These are phyloP conservation scores for Hypsibius dujardini DNA, from an alignment of 1,140 invertebrate genomes.

Conservation along the genomic window DNA sequence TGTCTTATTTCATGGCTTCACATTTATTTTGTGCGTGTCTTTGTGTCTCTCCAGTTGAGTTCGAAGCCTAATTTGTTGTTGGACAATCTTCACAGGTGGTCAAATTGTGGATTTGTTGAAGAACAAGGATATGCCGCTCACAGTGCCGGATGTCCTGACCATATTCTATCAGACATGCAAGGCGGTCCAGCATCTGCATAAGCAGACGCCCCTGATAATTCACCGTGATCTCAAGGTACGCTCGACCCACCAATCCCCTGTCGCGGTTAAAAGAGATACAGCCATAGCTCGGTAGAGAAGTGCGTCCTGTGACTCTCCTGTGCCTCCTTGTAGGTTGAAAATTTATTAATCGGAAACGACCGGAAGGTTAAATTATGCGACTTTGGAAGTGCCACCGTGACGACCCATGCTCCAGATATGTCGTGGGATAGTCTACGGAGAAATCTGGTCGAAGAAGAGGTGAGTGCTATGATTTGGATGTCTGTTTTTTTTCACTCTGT, in stretches of 20 bases:
- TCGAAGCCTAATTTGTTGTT: too few relatives aligned
- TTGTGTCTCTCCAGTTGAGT: too few relatives aligned
- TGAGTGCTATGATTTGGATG: constrained; percentile 35
- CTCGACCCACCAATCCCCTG: constrained; percentile 34
- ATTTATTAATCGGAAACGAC: constrained; percentile 53
- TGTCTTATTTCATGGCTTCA: too few relatives aligned
- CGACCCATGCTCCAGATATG: constrained; percentile 59
- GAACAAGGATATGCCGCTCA: constrained; percentile 10
- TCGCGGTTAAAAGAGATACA: too few relatives aligned
- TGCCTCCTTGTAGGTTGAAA: constrained; percentile 41
- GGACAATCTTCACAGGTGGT: not conserved
- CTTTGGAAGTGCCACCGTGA: constrained; percentile 85
- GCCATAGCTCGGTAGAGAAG: too few relatives aligned
- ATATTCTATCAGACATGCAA: constrained; percentile 77
- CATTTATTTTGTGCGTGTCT: too few relatives aligned
- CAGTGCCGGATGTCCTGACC: constrained; percentile 42
- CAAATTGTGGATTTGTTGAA: not conserved
- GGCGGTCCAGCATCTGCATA: constrained; percentile 82
- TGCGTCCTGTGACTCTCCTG: constrained; percentile 18
- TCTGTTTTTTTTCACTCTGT: not conserved
- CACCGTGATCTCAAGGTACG: constrained; percentile 80
- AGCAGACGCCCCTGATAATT: constrained; percentile 63
- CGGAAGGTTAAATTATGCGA: constrained; percentile 89
- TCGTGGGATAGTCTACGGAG: constrained; percentile 80
- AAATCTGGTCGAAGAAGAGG: constrained; percentile 79